Conservation (phyloP, 2,888 invertebrate genomes). For the Cantharis lateralis region DNA sequence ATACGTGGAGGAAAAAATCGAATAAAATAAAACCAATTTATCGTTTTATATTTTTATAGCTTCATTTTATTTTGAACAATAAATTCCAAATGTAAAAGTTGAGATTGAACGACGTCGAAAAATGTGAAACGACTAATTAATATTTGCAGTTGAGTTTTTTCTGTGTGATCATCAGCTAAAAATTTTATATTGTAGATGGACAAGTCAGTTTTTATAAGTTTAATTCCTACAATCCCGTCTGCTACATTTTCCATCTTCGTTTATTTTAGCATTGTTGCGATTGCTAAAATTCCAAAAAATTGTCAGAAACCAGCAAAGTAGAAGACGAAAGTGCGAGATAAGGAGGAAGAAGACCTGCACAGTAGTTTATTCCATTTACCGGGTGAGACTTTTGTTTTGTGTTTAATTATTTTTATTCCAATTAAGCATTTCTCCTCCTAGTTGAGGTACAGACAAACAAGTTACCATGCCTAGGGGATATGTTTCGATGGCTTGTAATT, state of each 20-base stretch:
- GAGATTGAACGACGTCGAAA: not conserved
- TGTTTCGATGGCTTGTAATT: not conserved
- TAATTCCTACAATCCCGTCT: constrained; percentile 8
- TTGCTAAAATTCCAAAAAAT: not conserved
- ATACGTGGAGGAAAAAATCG: not conserved
- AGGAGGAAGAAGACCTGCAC: not conserved
- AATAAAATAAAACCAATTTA: not conserved
- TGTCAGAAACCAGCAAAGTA: not conserved
- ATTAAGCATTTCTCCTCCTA: not conserved
- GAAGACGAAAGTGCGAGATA: not conserved
- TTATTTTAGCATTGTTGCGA: not conserved
- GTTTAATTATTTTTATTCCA: not conserved
- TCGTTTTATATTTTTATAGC: not conserved
- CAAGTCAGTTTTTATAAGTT: constrained; percentile 3
- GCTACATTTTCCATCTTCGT: not conserved
- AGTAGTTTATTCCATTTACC: not conserved
- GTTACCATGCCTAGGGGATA: not conserved
- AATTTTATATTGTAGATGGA: constrained; percentile 3
- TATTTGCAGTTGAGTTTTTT: not conserved
- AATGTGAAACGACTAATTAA: not conserved
- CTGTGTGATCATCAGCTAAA: not conserved
- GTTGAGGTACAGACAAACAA: not conserved
- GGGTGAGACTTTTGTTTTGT: not conserved
- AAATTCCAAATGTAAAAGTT: not conserved
- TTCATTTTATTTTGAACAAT: not conserved